Evolutionary conservation across 2,888 invertebrate species (phyloP).

Genomic region (Furcula furcula): DNA sequence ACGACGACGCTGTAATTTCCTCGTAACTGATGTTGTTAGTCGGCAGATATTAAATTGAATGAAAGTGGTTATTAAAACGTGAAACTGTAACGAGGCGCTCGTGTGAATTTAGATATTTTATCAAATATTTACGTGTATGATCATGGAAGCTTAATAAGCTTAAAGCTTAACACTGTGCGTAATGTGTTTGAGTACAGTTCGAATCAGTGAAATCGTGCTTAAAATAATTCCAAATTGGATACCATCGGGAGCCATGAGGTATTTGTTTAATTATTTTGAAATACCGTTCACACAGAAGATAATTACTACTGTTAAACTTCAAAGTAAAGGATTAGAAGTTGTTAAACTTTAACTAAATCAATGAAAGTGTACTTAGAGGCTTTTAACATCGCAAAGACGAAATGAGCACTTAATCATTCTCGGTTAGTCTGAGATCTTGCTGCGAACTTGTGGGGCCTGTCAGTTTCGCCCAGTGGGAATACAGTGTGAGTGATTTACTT

Average conservation of each 20-base stretch:
- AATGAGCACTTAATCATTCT: constrained; percentile 35
- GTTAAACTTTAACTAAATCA: constrained; percentile 14
- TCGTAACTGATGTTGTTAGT: constrained; percentile 13
- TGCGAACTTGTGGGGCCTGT: constrained; percentile 37
- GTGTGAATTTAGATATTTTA: background rate
- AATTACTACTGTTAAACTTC: background rate
- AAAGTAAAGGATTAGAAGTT: background rate
- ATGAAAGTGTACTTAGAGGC: constrained; percentile 22
- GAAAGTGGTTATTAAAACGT: background rate
- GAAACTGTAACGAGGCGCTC: background rate
- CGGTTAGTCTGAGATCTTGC: constrained; percentile 24
- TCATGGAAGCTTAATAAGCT: constrained; percentile 25
- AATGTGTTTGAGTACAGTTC: constrained; percentile 48
- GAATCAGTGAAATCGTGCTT: constrained; percentile 37
- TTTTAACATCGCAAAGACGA: constrained; percentile 22
- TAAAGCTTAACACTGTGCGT: constrained; percentile 32
- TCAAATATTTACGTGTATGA: background rate
- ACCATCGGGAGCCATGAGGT: constrained; percentile 65
- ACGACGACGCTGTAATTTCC: constrained; percentile 11
- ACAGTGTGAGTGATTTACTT: constrained; percentile 38
- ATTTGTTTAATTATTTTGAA: constrained; percentile 9
- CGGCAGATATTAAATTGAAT: constrained; percentile 7
- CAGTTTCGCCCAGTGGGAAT: constrained; percentile 32
- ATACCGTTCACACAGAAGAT: background rate
- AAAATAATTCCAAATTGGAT: constrained; percentile 67